phyloP scores from a whole-genome alignment of 1,140 invertebrate genomes.

The Augochlora pura region DNA sequence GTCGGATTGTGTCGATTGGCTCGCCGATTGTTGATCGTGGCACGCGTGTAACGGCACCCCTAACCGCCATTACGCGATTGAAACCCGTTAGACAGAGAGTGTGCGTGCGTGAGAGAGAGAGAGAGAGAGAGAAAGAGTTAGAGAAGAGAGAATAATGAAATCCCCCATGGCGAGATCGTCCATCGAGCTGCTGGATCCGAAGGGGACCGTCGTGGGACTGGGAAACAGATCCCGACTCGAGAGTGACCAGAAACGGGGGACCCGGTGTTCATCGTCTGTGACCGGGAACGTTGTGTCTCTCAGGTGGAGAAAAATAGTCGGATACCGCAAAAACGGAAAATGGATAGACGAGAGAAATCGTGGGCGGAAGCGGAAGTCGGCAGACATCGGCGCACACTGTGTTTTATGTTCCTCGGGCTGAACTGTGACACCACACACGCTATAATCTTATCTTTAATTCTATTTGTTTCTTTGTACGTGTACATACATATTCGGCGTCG shows the following conservation, averaged over 20 bases:
- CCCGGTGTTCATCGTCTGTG: background rate
- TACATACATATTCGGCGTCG: slow-evolving; percentile 64
- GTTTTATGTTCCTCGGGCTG: slow-evolving; percentile 58
- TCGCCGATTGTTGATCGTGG: slow-evolving; percentile 33
- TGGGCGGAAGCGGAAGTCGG: slow-evolving; percentile 44
- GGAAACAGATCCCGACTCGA: background rate
- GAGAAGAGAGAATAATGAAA: too few species aligned
- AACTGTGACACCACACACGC: slow-evolving; percentile 56
- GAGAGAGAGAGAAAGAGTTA: background rate
- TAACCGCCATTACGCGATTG: background rate
- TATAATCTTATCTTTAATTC: slow-evolving; percentile 55
- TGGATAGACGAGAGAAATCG: background rate
- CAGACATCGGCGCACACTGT: slow-evolving; percentile 54
- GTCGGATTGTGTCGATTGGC: slow-evolving; percentile 12
- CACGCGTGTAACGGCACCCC: background rate
- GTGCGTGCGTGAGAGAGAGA: too few species aligned
- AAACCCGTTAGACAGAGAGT: slow-evolving; percentile 10
- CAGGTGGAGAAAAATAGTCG: background rate
- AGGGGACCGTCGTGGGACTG: slow-evolving; percentile 34
- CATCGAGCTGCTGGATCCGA: slow-evolving; percentile 1
- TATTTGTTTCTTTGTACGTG: slow-evolving; percentile 66
- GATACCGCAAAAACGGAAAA: slow-evolving; percentile 9
- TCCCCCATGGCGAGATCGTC: background rate
- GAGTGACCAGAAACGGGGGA: slow-evolving; percentile 27
- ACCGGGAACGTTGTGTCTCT: background rate